Conservation (phyloP, 2,113 vertebrate genomes). For the Scolopax mira region DNA sequence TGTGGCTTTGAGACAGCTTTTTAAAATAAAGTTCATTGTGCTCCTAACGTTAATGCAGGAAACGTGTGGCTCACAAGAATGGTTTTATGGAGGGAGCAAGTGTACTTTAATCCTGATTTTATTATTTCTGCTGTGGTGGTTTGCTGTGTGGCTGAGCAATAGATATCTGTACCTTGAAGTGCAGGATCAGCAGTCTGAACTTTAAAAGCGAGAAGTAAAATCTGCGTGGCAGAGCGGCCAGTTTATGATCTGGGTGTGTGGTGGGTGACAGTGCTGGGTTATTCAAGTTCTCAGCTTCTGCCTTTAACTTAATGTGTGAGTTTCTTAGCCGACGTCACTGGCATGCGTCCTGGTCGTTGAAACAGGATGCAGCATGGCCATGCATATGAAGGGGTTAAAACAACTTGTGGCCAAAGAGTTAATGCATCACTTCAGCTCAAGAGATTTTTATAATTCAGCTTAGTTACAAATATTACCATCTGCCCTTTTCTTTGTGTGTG, state of each 20-base stretch:
- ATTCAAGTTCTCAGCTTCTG: neutral
- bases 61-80: neutral
- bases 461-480: conserved; percentile 16
- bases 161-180: neutral
- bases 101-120: conserved; percentile 64
- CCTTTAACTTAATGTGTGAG: neutral
- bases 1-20: conserved; percentile 20
- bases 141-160: neutral
- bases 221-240: neutral
- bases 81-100: conserved; percentile 34
- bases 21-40: conserved; percentile 11
- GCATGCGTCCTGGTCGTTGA: neutral
- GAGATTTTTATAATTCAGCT: conserved; percentile 12
- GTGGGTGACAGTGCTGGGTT: neutral
- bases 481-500: neutral
- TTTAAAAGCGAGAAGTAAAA: conserved; percentile 30
- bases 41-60: conserved; percentile 10
- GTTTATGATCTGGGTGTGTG: neutral
- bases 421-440: neutral
- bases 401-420: neutral
- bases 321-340: neutral
- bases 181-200: conserved; percentile 14
- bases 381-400: conserved; percentile 4
- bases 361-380: neutral
- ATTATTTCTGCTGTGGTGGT: conserved; percentile 38